A percentile compares a stretch with the other conserved stretches of the same genome.
phyloP scores from a whole-genome alignment of 2,888 invertebrate species.

The Amorpha juglandis region DNA sequence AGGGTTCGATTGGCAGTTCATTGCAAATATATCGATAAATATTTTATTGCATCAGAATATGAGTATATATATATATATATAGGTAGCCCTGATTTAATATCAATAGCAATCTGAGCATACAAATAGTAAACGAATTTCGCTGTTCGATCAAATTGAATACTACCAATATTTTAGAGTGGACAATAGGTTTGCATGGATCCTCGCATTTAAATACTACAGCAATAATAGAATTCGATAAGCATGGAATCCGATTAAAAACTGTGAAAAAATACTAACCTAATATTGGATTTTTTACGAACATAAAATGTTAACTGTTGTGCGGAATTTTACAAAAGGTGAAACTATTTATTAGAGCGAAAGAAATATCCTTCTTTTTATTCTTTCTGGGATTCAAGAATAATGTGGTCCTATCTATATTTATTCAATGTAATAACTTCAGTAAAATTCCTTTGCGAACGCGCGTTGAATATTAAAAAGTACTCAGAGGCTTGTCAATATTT shows the following conservation, averaged over 20 bases:
- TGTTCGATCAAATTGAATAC: conserved; percentile 8
- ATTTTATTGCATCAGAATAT: neutral
- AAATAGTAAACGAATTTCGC: neutral
- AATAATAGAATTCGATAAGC: neutral
- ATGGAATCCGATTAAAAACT: neutral
- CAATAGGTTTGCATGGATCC: neutral
- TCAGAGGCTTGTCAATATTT: neutral
- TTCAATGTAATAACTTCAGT: conserved; percentile 13
- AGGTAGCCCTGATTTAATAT: neutral
- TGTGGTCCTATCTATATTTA: conserved; percentile 1
- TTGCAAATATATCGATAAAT: no score
- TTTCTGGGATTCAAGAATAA: neutral
- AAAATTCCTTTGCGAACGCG: conserved; percentile 7
- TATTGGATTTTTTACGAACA: neutral
- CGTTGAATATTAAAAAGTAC: conserved; percentile 19
- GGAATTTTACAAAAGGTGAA: neutral
- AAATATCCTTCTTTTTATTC: neutral
- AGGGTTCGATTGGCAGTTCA: no score
- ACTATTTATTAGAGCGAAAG: neutral
- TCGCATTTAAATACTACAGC: neutral
- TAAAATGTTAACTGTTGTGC: neutral
- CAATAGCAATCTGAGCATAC: neutral
- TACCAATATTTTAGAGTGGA: neutral
- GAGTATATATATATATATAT: neutral
- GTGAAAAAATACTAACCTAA: neutral